Conservation (phyloP, 2,888 invertebrate genomes). For the Cryptus viduatorius region DNA sequence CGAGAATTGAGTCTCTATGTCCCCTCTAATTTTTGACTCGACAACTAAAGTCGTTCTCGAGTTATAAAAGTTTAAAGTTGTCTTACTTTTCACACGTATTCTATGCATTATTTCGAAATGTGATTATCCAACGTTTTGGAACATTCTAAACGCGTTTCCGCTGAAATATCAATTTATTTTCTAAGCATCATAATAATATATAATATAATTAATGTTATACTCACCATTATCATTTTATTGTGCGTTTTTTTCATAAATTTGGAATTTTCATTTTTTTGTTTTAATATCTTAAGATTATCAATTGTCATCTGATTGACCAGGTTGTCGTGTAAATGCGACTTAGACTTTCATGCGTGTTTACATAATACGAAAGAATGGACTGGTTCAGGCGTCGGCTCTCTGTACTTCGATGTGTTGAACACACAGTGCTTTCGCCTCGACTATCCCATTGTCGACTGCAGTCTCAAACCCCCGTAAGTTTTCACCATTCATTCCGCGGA, state of each 20-base stretch:
- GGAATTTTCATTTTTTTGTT: too few relatives aligned
- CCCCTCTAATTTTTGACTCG: too few relatives aligned
- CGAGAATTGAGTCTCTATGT: too few relatives aligned
- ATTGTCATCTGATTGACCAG: conserved; percentile 74
- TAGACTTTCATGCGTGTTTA: conserved; percentile 86
- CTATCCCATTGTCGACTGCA: conserved; percentile 86
- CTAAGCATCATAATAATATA: too few relatives aligned
- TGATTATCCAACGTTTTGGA: too few relatives aligned
- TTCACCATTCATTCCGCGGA: conserved; percentile 25
- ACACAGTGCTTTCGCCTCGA: conserved; percentile 88
- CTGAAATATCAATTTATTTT: neutral
- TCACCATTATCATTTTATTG: too few relatives aligned
- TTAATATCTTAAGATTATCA: neutral
- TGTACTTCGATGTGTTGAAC: conserved; percentile 86
- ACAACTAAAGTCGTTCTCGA: too few relatives aligned
- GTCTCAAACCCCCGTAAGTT: conserved; percentile 86
- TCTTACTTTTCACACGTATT: too few relatives aligned
- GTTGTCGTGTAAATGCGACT: conserved; percentile 86
- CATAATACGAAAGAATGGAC: conserved; percentile 77
- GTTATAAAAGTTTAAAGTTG: too few relatives aligned
- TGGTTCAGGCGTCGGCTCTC: conserved; percentile 81
- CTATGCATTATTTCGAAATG: too few relatives aligned
- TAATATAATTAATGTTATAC: too few relatives aligned
- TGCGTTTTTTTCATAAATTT: too few relatives aligned
- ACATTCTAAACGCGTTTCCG: conserved; percentile 70